phyloP scores from a whole-genome alignment of 2,797 vertebrate genomes.

The Sebastes kiyomatsui region DNA sequence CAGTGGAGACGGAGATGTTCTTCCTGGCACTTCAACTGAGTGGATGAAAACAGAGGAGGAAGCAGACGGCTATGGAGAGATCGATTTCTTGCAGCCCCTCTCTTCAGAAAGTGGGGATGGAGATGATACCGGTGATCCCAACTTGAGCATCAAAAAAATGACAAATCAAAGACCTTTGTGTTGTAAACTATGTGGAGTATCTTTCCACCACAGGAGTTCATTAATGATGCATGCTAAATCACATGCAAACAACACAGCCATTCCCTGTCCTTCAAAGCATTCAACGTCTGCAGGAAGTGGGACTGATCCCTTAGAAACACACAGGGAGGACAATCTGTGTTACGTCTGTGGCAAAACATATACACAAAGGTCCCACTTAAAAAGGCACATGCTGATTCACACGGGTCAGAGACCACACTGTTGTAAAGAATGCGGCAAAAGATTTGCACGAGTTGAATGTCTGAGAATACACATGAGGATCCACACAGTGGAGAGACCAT shows the following conservation, averaged over 20 bases:
- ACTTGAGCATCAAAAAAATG: fast-evolving
- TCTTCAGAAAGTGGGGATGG: background rate
- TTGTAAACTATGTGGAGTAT: background rate
- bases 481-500: conserved; percentile 31
- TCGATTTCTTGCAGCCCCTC: background rate
- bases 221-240: background rate
- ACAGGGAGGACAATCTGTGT: conserved; percentile 20
- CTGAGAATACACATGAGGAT: conserved; percentile 23
- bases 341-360: conserved; percentile 25
- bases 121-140: background rate
- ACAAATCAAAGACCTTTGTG: background rate
- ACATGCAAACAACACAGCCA: background rate
- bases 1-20: background rate
- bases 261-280: background rate
- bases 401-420: conserved; percentile 32
- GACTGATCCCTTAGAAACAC: background rate
- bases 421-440: conserved; percentile 29
- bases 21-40: background rate
- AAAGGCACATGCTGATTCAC: conserved; percentile 25
- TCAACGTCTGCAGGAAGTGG: background rate
- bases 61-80: background rate
- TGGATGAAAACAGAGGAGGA: background rate
- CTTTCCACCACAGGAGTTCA: background rate
- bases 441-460: conserved; percentile 19
- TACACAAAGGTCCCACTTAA: conserved; percentile 24